These are phyloP conservation scores for Eristalis pertinax DNA, from an alignment of 2,888 invertebrate genomes.

Conservation along the genomic window DNA sequence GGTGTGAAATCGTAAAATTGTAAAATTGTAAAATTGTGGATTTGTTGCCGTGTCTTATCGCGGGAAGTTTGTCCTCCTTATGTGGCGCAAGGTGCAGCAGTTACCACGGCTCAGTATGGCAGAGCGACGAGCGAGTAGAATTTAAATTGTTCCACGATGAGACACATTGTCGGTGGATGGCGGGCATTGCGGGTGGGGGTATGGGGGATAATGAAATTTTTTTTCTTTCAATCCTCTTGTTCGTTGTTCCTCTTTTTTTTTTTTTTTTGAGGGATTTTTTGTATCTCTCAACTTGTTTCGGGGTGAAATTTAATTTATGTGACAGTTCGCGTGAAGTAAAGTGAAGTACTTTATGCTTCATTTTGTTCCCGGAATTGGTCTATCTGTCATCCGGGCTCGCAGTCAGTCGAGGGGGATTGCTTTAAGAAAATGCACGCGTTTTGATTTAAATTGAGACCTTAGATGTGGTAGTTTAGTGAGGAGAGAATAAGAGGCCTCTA, in stretches of 20 bases:
- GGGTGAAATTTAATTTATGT: not conserved
- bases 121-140: not conserved
- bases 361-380: not conserved
- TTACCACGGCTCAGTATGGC: not conserved
- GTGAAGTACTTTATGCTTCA: not conserved
- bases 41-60: not conserved
- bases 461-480: too few relatives aligned
- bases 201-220: not conserved
- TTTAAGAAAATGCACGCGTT: not conserved
- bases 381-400: not conserved
- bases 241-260: too few relatives aligned
- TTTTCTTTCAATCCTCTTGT: not conserved
- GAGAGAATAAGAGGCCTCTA: too few relatives aligned
- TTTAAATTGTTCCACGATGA: not conserved
- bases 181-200: too few relatives aligned
- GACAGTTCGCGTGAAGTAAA: not conserved
- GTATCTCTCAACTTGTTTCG: not conserved
- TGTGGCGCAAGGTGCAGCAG: not conserved
- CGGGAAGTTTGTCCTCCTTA: not conserved
- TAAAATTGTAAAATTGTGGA: slow-evolving; percentile 1
- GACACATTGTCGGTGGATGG: not conserved
- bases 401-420: not conserved
- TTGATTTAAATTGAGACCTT: too few relatives aligned
- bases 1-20: not conserved
- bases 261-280: too few relatives aligned